phyloP scores from a whole-genome alignment of 2,797 vertebrate species.

The Esox lucius region DNA sequence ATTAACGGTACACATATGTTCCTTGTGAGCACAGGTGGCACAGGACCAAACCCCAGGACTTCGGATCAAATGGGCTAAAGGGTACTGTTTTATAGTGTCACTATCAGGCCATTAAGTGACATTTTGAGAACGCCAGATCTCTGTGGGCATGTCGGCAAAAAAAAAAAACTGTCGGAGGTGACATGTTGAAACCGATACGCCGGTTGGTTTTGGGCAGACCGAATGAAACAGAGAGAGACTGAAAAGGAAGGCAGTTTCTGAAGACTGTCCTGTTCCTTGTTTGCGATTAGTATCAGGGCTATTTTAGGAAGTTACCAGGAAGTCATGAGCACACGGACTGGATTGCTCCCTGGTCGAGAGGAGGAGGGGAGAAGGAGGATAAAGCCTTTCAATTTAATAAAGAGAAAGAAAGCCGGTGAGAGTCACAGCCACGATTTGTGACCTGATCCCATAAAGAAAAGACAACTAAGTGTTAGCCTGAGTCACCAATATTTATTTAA shows the following conservation, averaged over 20 bases:
- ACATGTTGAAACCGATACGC: no score
- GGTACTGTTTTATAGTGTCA: no score
- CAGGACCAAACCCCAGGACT: no score
- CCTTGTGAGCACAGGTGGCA: no score
- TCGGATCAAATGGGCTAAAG: no score
- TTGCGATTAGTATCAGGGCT: constrained; percentile 69
- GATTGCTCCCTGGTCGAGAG: not conserved
- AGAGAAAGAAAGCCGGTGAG: not conserved
- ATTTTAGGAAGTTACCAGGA: constrained; percentile 74
- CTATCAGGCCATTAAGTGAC: no score
- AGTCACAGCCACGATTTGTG: constrained; percentile 1
- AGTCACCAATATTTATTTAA: no score
- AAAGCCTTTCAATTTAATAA: not conserved
- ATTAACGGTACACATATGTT: no score
- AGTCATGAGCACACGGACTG: constrained; percentile 57
- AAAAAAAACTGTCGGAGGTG: no score
- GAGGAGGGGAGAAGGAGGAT: not conserved
- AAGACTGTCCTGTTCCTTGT: constrained; percentile 60
- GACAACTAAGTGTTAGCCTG: no score
- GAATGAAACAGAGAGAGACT: constrained; percentile 13
- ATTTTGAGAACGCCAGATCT: no score
- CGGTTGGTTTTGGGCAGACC: not conserved
- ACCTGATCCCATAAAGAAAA: not conserved
- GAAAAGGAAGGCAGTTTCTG: constrained; percentile 47
- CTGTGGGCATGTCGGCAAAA: no score